A percentile compares a stretch with the other conserved stretches of the same genome.
Conservation (phyloP, 1,140 invertebrate genomes). For the Zaprionus vittiger region DNA sequence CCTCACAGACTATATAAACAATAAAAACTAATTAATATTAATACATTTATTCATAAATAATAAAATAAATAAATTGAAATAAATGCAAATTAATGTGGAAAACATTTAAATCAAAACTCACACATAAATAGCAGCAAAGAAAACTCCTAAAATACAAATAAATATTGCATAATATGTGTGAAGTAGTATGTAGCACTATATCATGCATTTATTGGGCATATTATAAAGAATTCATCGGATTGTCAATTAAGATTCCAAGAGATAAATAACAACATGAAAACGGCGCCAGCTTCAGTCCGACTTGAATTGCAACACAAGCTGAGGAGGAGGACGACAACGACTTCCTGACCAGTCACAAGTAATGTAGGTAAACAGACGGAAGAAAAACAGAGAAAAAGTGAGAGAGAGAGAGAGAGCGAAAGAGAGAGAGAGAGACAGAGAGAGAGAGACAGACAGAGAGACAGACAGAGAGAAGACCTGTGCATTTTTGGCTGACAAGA, state of each 20-base stretch:
- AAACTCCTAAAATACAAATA: not conserved
- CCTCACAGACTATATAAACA: too few relatives aligned
- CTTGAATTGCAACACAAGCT: not conserved
- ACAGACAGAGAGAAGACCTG: not conserved
- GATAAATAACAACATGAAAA: not conserved
- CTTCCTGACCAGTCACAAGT: not conserved
- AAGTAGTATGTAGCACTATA: not conserved
- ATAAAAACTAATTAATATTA: too few relatives aligned
- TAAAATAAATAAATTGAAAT: not conserved
- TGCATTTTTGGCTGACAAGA: constrained; percentile 33
- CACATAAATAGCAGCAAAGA: not conserved
- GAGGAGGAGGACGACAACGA: not conserved
- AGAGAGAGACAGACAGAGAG: not conserved
- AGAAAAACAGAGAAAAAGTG: constrained; percentile 55
- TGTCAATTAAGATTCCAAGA: constrained; percentile 1
- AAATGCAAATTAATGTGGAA: not conserved
- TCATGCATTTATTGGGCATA: not conserved
- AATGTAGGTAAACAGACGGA: constrained; percentile 38
- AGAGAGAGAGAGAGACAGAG: constrained; percentile 7
- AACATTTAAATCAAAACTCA: too few relatives aligned
- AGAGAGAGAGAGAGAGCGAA: not conserved
- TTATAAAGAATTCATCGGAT: constrained; percentile 1
- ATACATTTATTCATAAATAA: too few relatives aligned
- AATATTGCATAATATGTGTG: not conserved
- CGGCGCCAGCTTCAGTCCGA: not conserved